Base-by-base conservation (phyloP, 2,113 vertebrate species). In the Felis catus region DNA sequence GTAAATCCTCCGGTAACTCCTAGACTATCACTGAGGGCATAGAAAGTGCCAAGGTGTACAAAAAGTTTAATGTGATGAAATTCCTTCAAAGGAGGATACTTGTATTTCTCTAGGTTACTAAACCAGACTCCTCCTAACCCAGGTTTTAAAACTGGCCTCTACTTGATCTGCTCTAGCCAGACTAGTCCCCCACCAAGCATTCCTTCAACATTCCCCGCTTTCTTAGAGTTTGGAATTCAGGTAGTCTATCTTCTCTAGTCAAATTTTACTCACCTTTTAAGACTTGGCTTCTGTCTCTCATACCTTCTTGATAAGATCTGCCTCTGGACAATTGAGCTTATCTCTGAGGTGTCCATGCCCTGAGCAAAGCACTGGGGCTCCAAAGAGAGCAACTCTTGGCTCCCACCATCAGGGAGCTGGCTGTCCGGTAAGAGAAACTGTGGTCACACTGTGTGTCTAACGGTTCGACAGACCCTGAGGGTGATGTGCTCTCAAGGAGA, bases 371-470 rank as follows among this genome's bases (percentile, higher is more conserved):
- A 0, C 8, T 31, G 41, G 31, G 15, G 15, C 14, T 87, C 29
- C 53, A 33, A 51, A 71, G 25, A 45, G 23, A 29, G 18, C 0
- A 6, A 21, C 1, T 2, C 0, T 0, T 0, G 16, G 8, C 58
- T 66, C 9, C 31, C 41, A 1, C 55, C 51, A 27, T 74, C 13
- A 29, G 79, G 55, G 48, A 11, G 9, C 14, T 84, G 61, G 4
- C n/a, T 33, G 21, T 82, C 51, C 21, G 5, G 3, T 27, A 14
- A 66, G 45, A 76, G 48, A 79, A 11, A 27, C 33, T 0, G 1
- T 12, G 63, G 45, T 15, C 63, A 91, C 15, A 21, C 3, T 33
- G 6, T n/a, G n/a, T 21, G 5, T 51, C 58, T 4, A 23, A 58
- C 21, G 18, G 14, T 48, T 41, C 89, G 29, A 55, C n/a, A 80